These are phyloP conservation scores for Vidua macroura DNA, from an alignment of 2,113 vertebrate species.

Conservation along the genomic window DNA sequence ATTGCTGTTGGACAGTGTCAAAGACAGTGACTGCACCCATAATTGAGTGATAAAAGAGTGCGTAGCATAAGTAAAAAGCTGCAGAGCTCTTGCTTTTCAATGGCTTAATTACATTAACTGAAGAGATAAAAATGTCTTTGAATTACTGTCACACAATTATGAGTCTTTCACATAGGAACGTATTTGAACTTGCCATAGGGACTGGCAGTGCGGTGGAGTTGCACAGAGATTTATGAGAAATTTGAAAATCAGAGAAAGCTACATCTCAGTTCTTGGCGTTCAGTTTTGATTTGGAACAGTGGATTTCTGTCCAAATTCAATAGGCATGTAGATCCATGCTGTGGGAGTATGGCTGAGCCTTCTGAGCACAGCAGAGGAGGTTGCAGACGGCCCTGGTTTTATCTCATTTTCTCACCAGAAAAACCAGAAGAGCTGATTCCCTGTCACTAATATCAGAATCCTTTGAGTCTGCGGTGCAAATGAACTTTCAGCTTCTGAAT, in stretches of 20 bases:
- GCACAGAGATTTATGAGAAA: not conserved
- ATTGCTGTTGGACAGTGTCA: not conserved
- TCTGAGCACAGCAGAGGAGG: not conserved
- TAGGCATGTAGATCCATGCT: rapidly evolving
- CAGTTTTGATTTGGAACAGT: not conserved
- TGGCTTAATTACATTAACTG: not conserved
- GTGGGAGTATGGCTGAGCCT: not conserved
- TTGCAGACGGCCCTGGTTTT: not conserved
- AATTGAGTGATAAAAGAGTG: not conserved
- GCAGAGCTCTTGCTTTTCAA: not conserved
- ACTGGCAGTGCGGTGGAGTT: not conserved
- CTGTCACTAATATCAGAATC: not conserved
- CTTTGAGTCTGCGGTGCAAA: rapidly evolving
- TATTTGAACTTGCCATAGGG: not conserved
- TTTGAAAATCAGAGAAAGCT: not conserved
- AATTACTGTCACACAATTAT: not conserved
- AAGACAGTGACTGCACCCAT: not conserved
- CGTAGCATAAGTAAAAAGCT: not conserved
- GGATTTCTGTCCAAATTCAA: not conserved
- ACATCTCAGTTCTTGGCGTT: rapidly evolving
- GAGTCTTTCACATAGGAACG: not conserved
- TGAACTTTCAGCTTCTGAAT: not conserved
- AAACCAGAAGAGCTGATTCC: not conserved
- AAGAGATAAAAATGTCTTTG: not conserved
- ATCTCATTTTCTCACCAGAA: not conserved